A percentile compares a stretch with the other conserved stretches of the same genome.
Evolutionary conservation across 2,888 invertebrate species (phyloP).

Genomic region (Timandra comae): DNA sequence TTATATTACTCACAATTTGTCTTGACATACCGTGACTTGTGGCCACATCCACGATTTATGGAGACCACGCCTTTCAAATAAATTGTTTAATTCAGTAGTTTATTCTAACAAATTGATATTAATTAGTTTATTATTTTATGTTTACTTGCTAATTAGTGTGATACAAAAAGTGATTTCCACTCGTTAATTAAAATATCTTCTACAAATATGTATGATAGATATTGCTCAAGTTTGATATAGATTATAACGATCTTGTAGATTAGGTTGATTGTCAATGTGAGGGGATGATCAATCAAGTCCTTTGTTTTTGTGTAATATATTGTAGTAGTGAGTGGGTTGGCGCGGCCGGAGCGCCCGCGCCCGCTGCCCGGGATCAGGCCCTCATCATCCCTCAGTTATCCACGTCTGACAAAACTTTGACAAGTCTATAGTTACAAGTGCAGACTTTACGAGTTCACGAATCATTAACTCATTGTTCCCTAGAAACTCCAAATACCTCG

Average conservation of each 20-base stretch:
- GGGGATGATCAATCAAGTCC: conserved; percentile 14
- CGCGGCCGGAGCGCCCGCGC: conserved; percentile 14
- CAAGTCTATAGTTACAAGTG: conserved; percentile 46
- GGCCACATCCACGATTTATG: conserved; percentile 36
- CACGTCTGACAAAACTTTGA: conserved; percentile 44
- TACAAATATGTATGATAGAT: too few relatives aligned
- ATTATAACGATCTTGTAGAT: too few relatives aligned
- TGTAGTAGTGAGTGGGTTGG: neutral
- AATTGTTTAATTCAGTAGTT: conserved; percentile 14
- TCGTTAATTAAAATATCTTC: too few relatives aligned
- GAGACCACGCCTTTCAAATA: conserved; percentile 11
- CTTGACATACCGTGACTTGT: conserved; percentile 31
- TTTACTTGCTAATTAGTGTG: too few relatives aligned
- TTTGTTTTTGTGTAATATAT: conserved; percentile 20
- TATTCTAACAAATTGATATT: conserved; percentile 4
- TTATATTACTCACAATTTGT: conserved; percentile 54
- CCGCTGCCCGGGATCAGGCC: conserved; percentile 28
- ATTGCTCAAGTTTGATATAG: too few relatives aligned
- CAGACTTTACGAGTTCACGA: conserved; percentile 54
- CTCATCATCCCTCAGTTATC: conserved; percentile 44
- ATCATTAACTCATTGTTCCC: conserved; percentile 67
- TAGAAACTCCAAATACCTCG: conserved; percentile 50
- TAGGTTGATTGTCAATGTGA: neutral
- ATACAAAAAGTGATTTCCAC: too few relatives aligned
- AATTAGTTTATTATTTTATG: conserved; percentile 5